These are phyloP conservation scores for Melanotaenia maccullochi DNA, from an alignment of 2,797 vertebrate species.

Conservation along the genomic window DNA sequence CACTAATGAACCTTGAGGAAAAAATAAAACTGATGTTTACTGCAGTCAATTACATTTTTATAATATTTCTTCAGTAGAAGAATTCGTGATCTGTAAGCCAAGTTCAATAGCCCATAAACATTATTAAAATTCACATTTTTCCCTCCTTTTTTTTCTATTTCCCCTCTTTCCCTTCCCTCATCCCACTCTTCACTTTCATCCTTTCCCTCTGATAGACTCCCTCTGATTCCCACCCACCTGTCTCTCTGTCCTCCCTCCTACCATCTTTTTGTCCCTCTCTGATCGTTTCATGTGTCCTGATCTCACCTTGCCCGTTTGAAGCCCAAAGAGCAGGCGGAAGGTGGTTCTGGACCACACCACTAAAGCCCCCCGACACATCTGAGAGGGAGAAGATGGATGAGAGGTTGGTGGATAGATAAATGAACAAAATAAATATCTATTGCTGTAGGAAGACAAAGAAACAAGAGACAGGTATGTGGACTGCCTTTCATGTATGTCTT, in stretches of 20 bases:
- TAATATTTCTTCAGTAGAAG: background rate
- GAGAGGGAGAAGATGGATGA: slow-evolving; percentile 68
- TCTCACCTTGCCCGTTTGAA: slow-evolving; percentile 68
- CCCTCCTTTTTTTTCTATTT: background rate
- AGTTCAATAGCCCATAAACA: background rate
- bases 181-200: slow-evolving; percentile 45
- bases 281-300: slow-evolving; percentile 66
- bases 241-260: slow-evolving; percentile 15
- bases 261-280: slow-evolving; percentile 45
- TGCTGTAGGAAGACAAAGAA: slow-evolving; percentile 85
- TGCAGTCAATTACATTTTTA: background rate
- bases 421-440: slow-evolving; percentile 60
- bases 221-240: slow-evolving; percentile 47
- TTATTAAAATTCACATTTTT: background rate
- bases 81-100: background rate
- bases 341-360: slow-evolving; percentile 93
- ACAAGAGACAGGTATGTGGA: slow-evolving; percentile 15
- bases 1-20: background rate
- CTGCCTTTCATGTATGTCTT: slow-evolving; percentile 80
- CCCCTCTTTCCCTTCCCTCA: slow-evolving; percentile 17
- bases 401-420: slow-evolving; percentile 1
- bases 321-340: slow-evolving; percentile 91
- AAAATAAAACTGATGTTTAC: background rate
- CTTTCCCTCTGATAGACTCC: slow-evolving; percentile 36
- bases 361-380: slow-evolving; percentile 78